Percentiles rank a stretch among this genome's conserved stretches.
phyloP scores from a whole-genome alignment of 2,797 vertebrate genomes.

The Sebastolobus alascanus region DNA sequence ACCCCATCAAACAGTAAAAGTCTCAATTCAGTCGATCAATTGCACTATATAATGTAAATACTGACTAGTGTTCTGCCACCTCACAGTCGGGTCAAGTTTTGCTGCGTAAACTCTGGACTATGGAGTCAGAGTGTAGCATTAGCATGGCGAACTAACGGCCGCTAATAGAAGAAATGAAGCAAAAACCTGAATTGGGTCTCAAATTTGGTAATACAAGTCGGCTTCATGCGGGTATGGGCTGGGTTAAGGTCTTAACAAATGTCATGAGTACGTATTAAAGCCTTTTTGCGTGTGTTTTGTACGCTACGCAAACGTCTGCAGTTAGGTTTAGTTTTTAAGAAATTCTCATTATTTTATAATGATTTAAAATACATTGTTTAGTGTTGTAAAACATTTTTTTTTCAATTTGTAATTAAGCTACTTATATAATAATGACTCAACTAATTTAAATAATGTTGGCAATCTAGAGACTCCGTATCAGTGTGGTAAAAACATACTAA shows the following conservation, averaged over 20 bases:
- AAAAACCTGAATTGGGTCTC: background rate
- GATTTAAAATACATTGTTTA: background rate
- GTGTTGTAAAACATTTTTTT: background rate
- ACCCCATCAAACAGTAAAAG: conserved; percentile 19
- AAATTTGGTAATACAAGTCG: background rate
- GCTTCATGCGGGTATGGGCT: background rate
- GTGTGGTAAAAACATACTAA: background rate
- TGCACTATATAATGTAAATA: background rate
- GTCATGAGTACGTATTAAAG: too few species aligned
- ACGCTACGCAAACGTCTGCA: too few species aligned
- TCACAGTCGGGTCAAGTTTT: background rate
- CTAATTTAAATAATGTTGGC: background rate
- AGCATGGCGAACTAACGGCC: background rate
- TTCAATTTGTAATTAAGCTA: background rate
- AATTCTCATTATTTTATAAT: background rate
- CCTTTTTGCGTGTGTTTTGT: too few species aligned
- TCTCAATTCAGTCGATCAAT: background rate
- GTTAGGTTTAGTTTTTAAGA: background rate
- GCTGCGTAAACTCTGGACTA: background rate
- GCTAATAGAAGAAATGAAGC: too few species aligned
- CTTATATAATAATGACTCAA: background rate
- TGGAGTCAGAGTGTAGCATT: background rate
- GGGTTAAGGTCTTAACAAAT: background rate
- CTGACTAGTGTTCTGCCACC: background rate
- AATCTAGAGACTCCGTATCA: background rate